Base-by-base conservation (phyloP, 2,797 vertebrate genomes). In the Sphaeramia orbicularis region DNA sequence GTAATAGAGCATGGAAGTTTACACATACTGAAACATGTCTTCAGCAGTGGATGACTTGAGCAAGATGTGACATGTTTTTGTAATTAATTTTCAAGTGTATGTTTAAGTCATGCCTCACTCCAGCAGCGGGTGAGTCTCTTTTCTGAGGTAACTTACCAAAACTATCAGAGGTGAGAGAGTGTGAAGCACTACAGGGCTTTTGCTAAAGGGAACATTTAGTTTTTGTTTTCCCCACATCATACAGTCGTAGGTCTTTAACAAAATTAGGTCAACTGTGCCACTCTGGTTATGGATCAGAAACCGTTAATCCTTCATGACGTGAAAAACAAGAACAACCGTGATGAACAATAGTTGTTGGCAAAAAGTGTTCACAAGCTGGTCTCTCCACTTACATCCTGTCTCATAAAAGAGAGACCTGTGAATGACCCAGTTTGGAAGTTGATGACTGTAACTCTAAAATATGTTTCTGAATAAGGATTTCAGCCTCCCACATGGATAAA, bases 321-420 rank as follows among this genome's bases (percentile, higher is more conserved):
- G 58, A 58, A 49, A 77, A 69, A 56, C 7, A 38, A 74, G 36
- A 51, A 40, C 3, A 42, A 54, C 15, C 55, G 43, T 21, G 21
- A 24, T 5, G 5, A 24, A 24, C 21, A 24, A 2, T 24, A 2
- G 5, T 24, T 24, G 21, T 24, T 24, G 2, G 21, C 21, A 24
- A 2, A 24, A 24, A 5, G 21, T 24, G 21, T 24, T 41, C 14
- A 41, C 14, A 56, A 21, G 21, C 24, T 9, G 40, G 38, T 24
- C 41, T 15, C 30, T 14, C 11, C 27, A 15, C 21, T 18, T 9
- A 7, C 4, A 24, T 24, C 21, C 21, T 24, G 2, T 44, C 10
- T 7, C 19, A 44, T 16, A 2, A 16, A 14, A 10, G 11, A n/a
- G 9, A 54, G 37, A 42, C 16, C 19, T 56, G 38, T 21, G 42